Evolutionary conservation across 2,888 invertebrate genomes (phyloP).

Genomic region (Lycia hirtaria): DNA sequence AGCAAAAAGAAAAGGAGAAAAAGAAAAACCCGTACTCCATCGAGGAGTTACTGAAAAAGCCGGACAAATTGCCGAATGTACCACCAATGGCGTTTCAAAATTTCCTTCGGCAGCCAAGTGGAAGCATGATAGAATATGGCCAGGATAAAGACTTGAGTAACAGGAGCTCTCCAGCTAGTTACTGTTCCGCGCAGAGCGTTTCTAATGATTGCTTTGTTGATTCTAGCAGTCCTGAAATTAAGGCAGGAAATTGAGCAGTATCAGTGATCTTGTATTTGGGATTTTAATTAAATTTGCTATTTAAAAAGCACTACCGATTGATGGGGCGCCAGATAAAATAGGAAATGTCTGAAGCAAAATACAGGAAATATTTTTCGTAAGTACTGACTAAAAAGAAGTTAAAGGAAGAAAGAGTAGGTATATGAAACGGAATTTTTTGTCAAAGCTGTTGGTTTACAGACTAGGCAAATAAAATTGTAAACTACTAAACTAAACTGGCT

Average conservation of each 20-base stretch:
- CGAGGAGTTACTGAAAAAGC: slow-evolving; percentile 93
- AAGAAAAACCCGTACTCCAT: slow-evolving; percentile 95
- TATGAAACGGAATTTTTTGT: too few relatives aligned
- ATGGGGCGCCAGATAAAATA: too few relatives aligned
- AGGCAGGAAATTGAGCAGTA: slow-evolving; percentile 61
- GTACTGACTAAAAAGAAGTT: too few relatives aligned
- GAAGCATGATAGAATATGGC: slow-evolving; percentile 81
- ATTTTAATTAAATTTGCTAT: too few relatives aligned
- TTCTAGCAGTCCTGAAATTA: slow-evolving; percentile 70
- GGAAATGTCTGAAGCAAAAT: too few relatives aligned
- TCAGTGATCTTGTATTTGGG: too few relatives aligned
- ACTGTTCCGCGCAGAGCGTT: slow-evolving; percentile 73
- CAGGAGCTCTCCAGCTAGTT: slow-evolving; percentile 78
- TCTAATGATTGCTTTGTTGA: slow-evolving; percentile 77
- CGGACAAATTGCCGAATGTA: slow-evolving; percentile 85
- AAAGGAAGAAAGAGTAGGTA: too few relatives aligned
- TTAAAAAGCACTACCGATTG: too few relatives aligned
- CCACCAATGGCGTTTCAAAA: slow-evolving; percentile 71
- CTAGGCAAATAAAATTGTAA: too few relatives aligned
- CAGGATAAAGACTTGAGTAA: slow-evolving; percentile 67
- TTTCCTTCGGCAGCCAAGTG: slow-evolving; percentile 85
- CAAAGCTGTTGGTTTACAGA: too few relatives aligned
- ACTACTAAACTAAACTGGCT: too few relatives aligned
- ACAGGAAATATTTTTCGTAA: too few relatives aligned
- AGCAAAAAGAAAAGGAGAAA: slow-evolving; percentile 77